Base-by-base conservation (phyloP, 2,888 invertebrate genomes). In the Eupithecia subumbrata region DNA sequence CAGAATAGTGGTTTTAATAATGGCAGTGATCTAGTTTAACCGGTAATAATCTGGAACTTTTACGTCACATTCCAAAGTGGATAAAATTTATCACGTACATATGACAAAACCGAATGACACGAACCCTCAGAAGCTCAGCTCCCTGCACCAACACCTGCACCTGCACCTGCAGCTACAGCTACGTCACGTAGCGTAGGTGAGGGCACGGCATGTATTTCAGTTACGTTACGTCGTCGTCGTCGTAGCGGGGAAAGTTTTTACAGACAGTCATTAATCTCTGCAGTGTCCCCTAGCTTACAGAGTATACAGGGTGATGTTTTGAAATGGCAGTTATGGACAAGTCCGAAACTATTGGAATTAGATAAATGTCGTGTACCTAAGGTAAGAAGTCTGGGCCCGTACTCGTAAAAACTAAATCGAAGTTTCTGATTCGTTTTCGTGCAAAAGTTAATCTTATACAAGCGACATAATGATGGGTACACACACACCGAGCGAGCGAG, bases 211-310 rank as follows among this genome's bases (percentile, higher is more conserved):
- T 60, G 40, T 75, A 77, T 68, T 52, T 45, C 73, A 75, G 67
- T 71, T 60, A 60, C 60, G 48, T 71, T 30, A 30, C 3, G 30
- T 30, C 52, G 60, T 71, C 77, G 75, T 66, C 3, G 30, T 30
- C 52, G 60, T 71, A 78, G 75, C 68, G 71, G 78, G 76, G 72
- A 71, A 78, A 79, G 78, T 81, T 81, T 81, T 81, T 76, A 79
- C 80, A 87, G 85, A 85, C 87, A 81, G 81, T 80, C 85, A 82
- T 87, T 87, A 87, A 87, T 87, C 85, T 83, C 79, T 78, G 75
- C 78, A 79, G 69, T 71, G 79, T 79, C 80, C 79, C 82, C 82
- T 83, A 82, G 77, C 76, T 79, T 67, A 70, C 63, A 74, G 74
- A 56, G n/a, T 71, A 69, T 2, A 52, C 52, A 52, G 52, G 52